phyloP scores from a whole-genome alignment of 2,113 vertebrate species.

The Urocitellus parryii region DNA sequence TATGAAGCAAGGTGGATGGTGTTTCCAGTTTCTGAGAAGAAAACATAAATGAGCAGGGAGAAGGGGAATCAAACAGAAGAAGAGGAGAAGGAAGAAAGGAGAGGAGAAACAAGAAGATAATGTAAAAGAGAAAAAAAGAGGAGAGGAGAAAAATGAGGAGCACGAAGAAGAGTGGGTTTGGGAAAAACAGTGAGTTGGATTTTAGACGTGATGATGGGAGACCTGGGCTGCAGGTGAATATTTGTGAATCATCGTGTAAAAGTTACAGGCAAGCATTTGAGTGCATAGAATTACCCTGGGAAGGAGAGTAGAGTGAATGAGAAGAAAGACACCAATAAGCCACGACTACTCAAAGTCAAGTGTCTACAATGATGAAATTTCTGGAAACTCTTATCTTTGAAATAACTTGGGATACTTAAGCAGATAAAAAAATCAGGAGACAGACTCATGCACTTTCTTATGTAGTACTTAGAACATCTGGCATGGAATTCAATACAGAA shows the following conservation, averaged over 20 bases:
- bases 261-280: neutral
- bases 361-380: neutral
- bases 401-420: neutral
- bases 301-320: neutral
- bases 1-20: neutral
- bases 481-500: neutral
- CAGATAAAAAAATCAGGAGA: neutral
- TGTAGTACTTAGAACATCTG: neutral
- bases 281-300: too few relatives aligned
- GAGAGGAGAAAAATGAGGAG: neutral
- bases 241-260: neutral
- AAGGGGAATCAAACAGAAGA: neutral
- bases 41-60: neutral
- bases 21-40: neutral
- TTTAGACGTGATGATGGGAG: neutral
- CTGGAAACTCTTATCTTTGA: neutral
- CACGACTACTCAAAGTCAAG: neutral
- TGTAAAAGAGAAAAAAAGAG: rapidly evolving
- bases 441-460: neutral
- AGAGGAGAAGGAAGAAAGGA: neutral
- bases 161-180: neutral
- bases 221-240: neutral
- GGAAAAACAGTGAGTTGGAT: neutral
- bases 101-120: too few relatives aligned
- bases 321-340: neutral